Evolutionary conservation across 1,140 invertebrate genomes (phyloP), one percentile per base, ranked within the genome.

Genomic region (Caenorhabditis remanei): DNA sequence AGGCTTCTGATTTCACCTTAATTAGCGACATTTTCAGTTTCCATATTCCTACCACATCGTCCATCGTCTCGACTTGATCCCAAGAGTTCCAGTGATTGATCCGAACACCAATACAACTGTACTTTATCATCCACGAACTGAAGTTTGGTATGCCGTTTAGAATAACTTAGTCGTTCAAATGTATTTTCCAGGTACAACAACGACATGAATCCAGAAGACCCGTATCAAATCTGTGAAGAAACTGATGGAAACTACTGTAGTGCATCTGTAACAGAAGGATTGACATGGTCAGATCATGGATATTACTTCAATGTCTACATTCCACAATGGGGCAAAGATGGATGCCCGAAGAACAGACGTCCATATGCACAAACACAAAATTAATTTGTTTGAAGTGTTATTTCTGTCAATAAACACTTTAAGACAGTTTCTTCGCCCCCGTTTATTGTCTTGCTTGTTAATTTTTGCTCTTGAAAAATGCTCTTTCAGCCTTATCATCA

Each of bases 241-340:
- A 71, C 85, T 24, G 85, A 86, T 82, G 85, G 85, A 61, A 14
- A 32, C 32, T 82, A 86, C 85, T 86, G 85, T 55, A 82, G 67
- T 63, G 67, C 79, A 4, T 9, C 65, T 16, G 65, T 53, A 4
- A 43, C 61, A 58, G 46, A 63, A 21, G 40, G 85, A 71, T 65
- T 83, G 85, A 55, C 19, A 43, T 48, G 43, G 65, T 16, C 40
- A 2, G 85, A 86, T 61, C 85, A 86, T 50, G 67, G 67, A 43
- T 48, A 21, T 21, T 86, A 86, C 50, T 86, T 86, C 46, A 48
- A 86, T 71, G 19, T 71, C 8, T 46, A 71, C 19, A 71, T 71
- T 19, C 46, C 56, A 4, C 11, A 8, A 2, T 83, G 83, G 48
- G 41, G 61, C 21, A 71, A 48, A 50, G 43, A 71, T 67, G 71